These are phyloP conservation scores for Spheniscus humboldti DNA, from an alignment of 2,797 vertebrate genomes.

Conservation along the genomic window DNA sequence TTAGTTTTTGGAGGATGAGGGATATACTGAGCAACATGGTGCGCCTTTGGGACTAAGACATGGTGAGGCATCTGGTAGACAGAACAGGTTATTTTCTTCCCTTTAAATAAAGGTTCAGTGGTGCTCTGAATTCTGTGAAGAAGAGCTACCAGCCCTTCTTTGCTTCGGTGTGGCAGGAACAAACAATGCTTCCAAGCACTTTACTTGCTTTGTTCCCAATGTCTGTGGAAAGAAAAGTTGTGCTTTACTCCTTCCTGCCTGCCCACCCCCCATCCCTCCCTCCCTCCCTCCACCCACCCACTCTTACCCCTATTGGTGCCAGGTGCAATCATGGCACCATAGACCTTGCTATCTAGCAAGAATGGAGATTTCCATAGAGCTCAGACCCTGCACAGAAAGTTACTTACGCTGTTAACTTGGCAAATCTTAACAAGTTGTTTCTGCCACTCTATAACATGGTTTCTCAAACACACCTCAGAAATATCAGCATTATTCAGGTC, in stretches of 20 bases:
- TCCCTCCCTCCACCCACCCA: rapidly evolving
- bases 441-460: not conserved
- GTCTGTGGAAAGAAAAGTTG: not conserved
- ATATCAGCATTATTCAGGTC: not conserved
- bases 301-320: not conserved
- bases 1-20: not conserved
- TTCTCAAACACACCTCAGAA: not conserved
- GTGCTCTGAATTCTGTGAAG: not conserved
- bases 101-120: not conserved
- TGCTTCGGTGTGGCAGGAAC: not conserved
- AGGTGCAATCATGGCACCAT: not conserved
- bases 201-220: not conserved
- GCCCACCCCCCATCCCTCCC: rapidly evolving
- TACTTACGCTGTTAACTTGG: not conserved
- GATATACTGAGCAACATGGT: not conserved
- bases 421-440: not conserved
- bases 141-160: not conserved
- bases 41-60: not conserved
- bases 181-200: not conserved
- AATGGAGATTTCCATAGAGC: not conserved
- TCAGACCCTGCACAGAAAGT: not conserved
- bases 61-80: not conserved
- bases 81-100: not conserved
- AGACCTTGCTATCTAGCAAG: not conserved
- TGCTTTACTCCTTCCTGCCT: not conserved